Conservation (phyloP, 1,140 invertebrate species). For the Caenorhabditis remanei region DNA sequence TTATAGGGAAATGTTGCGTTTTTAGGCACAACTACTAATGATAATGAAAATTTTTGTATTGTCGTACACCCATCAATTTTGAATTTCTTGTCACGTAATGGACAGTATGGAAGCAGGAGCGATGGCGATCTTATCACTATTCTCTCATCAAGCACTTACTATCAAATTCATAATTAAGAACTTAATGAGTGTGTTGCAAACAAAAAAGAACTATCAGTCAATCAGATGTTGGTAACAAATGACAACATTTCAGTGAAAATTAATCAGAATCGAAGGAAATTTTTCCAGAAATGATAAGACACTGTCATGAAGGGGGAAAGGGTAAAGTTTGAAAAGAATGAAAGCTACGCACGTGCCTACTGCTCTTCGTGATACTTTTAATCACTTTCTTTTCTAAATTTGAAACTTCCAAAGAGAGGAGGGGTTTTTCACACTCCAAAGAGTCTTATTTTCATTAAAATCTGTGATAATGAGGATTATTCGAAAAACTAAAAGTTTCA, state of each 20-base stretch:
- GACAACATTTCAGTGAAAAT: not conserved
- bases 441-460: slow-evolving; percentile 10
- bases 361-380: not conserved
- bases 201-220: slow-evolving; percentile 7
- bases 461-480: slow-evolving; percentile 26
- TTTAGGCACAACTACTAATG: not conserved
- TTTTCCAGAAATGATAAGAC: not conserved
- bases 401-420: not conserved
- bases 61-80: slow-evolving; percentile 40
- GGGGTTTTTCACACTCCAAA: not conserved
- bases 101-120: not conserved
- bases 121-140: slow-evolving; percentile 1
- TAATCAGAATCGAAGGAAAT: not conserved
- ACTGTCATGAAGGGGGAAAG: not conserved
- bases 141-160: not conserved
- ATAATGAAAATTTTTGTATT: not conserved
- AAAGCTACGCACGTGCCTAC: not conserved
- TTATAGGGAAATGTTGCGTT: not conserved
- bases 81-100: not conserved
- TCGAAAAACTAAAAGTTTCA: slow-evolving; percentile 25
- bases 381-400: not conserved
- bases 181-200: not conserved
- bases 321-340: slow-evolving; percentile 8
- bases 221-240: not conserved
- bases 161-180: not conserved